phyloP scores from a whole-genome alignment of 1,140 invertebrate genomes.

The Papilio aristodemus region DNA sequence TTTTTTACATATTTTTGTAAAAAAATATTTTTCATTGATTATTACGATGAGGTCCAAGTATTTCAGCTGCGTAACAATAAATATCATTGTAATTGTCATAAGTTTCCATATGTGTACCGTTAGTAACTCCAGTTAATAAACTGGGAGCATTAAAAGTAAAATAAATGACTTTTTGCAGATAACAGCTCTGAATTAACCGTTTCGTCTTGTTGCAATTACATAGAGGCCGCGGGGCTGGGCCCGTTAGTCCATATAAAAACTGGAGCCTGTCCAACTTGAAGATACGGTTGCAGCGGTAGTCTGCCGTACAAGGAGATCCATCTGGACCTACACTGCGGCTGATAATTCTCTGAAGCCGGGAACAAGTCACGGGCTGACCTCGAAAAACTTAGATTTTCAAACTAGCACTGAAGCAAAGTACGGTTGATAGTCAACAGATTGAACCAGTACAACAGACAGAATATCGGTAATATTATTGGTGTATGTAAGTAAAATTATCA shows the following conservation, averaged over 20 bases:
- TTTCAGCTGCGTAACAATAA: background rate
- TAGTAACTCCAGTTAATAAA: constrained; percentile 23
- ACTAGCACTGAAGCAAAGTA: background rate
- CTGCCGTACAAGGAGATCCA: constrained; percentile 48
- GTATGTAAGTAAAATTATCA: background rate
- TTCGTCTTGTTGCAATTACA: constrained; percentile 63
- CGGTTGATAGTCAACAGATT: background rate
- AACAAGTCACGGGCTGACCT: constrained; percentile 36
- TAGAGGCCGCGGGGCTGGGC: constrained; percentile 41
- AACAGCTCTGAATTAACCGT: constrained; percentile 46
- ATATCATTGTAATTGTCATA: too few species aligned
- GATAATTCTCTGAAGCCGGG: constrained; percentile 32
- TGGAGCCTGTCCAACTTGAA: constrained; percentile 39
- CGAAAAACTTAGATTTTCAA: constrained; percentile 20
- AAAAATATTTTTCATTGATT: too few species aligned
- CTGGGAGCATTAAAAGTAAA: constrained; percentile 43
- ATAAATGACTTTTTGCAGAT: constrained; percentile 53
- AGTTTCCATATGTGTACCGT: constrained; percentile 18
- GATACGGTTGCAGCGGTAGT: constrained; percentile 41
- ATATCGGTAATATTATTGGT: too few species aligned
- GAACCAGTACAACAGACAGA: too few species aligned
- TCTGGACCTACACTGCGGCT: constrained; percentile 33
- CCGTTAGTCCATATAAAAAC: constrained; percentile 58
- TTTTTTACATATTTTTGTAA: too few species aligned
- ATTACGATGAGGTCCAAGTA: background rate